A percentile compares a stretch with the other conserved stretches of the same genome.
Evolutionary conservation across 2,113 vertebrate genomes (phyloP).

Genomic region (Notothenia coriiceps): DNA sequence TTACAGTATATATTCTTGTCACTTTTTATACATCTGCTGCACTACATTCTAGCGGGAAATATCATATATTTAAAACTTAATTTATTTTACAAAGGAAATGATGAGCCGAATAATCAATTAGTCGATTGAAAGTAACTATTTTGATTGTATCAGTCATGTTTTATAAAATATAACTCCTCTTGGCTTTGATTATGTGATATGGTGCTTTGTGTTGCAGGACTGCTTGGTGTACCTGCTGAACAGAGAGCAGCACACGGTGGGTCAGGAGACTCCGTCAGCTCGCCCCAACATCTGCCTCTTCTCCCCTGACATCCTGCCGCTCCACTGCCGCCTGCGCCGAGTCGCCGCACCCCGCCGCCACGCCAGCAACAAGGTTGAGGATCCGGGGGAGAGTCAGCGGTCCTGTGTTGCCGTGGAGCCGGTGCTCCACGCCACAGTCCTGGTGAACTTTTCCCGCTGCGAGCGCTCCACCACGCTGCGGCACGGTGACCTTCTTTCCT

Average conservation of each 20-base stretch:
- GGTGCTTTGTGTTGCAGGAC: constrained; percentile 84
- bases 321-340: constrained; percentile 89
- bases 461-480: constrained; percentile 86
- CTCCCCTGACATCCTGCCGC: constrained; percentile 93
- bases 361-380: constrained; percentile 59
- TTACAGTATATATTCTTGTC: too few species aligned
- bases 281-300: constrained; percentile 95
- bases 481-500: constrained; percentile 94
- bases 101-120: too few species aligned
- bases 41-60: too few species aligned
- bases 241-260: constrained; percentile 93
- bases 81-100: too few species aligned
- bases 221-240: constrained; percentile 95
- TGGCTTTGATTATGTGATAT: neutral
- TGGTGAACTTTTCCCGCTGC: constrained; percentile 90
- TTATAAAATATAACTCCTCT: too few species aligned
- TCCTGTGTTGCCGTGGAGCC: constrained; percentile 83
- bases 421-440: constrained; percentile 85
- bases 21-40: too few species aligned
- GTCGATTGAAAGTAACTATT: too few species aligned
- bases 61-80: too few species aligned
- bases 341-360: constrained; percentile 68
- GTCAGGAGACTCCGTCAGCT: constrained; percentile 92
- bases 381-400: constrained; percentile 63
- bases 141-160: too few species aligned